Evolutionary conservation across 2,797 vertebrate species (phyloP), one percentile per base, ranked within the genome.

Genomic region (Sciaenops ocellatus): DNA sequence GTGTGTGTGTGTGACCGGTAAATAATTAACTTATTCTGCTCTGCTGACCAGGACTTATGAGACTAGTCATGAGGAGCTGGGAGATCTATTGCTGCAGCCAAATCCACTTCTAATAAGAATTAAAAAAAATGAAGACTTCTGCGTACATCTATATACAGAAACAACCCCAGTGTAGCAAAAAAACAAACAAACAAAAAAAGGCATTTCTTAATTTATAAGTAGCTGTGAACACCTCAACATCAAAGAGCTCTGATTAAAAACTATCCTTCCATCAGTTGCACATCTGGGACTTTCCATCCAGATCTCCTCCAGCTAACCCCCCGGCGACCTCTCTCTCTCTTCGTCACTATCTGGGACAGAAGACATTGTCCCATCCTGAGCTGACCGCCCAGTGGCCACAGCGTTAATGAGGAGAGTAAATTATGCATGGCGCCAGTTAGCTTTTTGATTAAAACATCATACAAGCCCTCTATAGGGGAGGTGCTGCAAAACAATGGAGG

Each of bases 21-120:
- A 99, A 99, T 99, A 97, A 99, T 98, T 99, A 98, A 99, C 98
- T 97, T 97, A 97, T 98, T 98, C 96, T 97, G 96, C 95, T 97
- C 97, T 94, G 95, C 93, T 97, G 97, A 95, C 96, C 96, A 83
- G 95, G 96, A 95, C 95, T 97, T 96, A 97, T 96, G 95, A 97
- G 96, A 96, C 95, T 92, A 94, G 96, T 96, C 96, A 96, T 94
- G 95, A 95, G 96, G 94, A 95, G 95, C 75, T 79, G 65, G 54
- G 55, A 78, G 95, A 96, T 96, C 95, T 96, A 96, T 96, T 93
- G 94, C 95, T 79, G 48, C 22, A 52, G 69, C 56, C 69, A 83
- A 81, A 89, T 68, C 71, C 56, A 84, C 66, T 78, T 73, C 51
- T 60, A 75, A 85, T 73, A 41, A 65, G n/a, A 38, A 86, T 83